Evolutionary conservation across 2,888 invertebrate genomes (phyloP).

Genomic region (Perizoma affinitatum): DNA sequence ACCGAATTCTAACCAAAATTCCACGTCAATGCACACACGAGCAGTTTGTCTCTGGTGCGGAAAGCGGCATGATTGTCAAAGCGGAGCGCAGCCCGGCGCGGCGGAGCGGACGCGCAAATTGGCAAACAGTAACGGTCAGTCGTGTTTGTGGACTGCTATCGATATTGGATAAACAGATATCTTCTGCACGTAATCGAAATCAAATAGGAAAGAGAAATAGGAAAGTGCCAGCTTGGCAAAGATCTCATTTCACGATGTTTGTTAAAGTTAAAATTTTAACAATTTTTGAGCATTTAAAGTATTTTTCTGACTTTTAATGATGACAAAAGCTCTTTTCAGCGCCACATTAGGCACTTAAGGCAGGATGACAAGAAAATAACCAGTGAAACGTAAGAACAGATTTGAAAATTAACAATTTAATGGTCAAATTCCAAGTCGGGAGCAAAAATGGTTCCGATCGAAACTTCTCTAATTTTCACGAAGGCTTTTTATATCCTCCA

Average conservation of each 20-base stretch:
- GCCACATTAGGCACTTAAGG: neutral
- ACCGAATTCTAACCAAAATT: no score
- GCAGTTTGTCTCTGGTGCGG: conserved; percentile 4
- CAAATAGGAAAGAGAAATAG: neutral
- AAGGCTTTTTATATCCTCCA: conserved; percentile 7
- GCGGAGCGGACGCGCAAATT: conserved; percentile 16
- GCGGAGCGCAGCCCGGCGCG: neutral
- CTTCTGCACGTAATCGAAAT: neutral
- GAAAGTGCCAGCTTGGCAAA: neutral
- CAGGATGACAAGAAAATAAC: neutral
- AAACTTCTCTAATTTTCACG: neutral
- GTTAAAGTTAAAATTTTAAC: neutral
- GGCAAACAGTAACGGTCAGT: conserved; percentile 15
- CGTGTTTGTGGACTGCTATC: conserved; percentile 31
- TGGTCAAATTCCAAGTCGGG: no score
- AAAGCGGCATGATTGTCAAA: conserved; percentile 19
- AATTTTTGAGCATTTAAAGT: no score
- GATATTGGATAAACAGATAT: conserved; percentile 12
- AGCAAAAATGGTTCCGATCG: no score
- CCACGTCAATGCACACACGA: neutral
- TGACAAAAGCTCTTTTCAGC: neutral
- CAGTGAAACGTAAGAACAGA: neutral
- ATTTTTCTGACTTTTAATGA: neutral
- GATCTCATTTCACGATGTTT: neutral
- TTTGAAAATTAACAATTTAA: neutral